Evolutionary conservation across 23 tunicate genomes (phyloP), one percentile per base, ranked within the genome.

Genomic region (Trididemnum nubilum): DNA sequence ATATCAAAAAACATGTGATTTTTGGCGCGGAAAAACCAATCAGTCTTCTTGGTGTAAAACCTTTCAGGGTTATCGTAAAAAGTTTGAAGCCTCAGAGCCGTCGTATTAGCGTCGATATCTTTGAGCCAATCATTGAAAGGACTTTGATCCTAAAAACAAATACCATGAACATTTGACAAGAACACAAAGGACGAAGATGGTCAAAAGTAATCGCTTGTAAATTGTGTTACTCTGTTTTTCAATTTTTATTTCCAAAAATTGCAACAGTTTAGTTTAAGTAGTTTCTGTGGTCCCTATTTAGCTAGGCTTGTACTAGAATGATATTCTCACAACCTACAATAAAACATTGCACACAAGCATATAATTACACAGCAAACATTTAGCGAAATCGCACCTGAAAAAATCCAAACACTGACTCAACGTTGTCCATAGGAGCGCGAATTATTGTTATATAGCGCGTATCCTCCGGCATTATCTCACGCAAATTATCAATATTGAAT

Each of bases 1-100:
- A 85, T 91, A 36, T 96, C 99, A 86, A 96, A 96, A 60, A 96
- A 96, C 99, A 96, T 96, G 85, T 96, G 99, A 76, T 96, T 96
- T 38, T 83, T 91, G 34, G 97, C 86, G 34, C 99, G 67, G 85
- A 96, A 96, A 67, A 67, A 96, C 99, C 99, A 96, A 65, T 96
- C 99, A 12, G 99, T 96, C n/a, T 96, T 50, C 39, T 81, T 87
- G 81, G 81, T 87, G 85, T 75, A 96, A 71, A 87, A 96, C 34
- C 87, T 91, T 32, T 70, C 85, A 7, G 99, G 99, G 32, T 91
- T 84, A 71, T 92, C 94, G 65, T 96, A 96, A 75, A 96, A 96
- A 39, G 90, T 96, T 33, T 96, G 90, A 12, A 96, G 69, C 84
- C 99, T 74, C 39, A 93, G 66, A n/a, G 92, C 82, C 9, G 96